These are phyloP conservation scores for Andrena hattorfiana DNA, from an alignment of 2,888 invertebrate species.

Conservation along the genomic window DNA sequence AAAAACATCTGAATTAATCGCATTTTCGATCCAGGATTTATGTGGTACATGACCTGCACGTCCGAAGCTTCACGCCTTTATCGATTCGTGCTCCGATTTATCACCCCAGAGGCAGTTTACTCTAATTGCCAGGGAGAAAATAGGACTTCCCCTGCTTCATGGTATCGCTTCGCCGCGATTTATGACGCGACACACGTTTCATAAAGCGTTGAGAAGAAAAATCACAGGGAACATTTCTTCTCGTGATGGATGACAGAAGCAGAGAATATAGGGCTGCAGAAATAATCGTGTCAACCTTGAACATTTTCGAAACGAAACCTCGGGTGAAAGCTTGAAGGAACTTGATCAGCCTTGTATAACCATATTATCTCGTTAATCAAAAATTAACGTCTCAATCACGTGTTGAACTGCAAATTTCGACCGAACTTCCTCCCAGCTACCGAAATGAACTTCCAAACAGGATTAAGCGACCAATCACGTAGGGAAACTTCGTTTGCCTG, in stretches of 20 bases:
- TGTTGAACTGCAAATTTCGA: slow-evolving; percentile 12
- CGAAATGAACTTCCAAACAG: slow-evolving; percentile 29
- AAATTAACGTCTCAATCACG: neutral
- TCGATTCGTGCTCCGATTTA: slow-evolving; percentile 9
- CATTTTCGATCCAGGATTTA: slow-evolving; percentile 9
- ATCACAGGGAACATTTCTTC: neutral
- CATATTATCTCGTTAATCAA: slow-evolving; percentile 6
- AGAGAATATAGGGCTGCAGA: neutral
- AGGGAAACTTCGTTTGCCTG: slow-evolving; percentile 16
- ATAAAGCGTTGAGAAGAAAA: slow-evolving; percentile 2
- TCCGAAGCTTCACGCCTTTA: neutral
- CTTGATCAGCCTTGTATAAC: neutral
- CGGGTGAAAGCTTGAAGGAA: neutral
- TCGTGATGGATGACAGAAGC: neutral
- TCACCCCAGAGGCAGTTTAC: slow-evolving; percentile 1
- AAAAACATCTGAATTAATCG: neutral
- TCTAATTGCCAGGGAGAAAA: slow-evolving; percentile 20
- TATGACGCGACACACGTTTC: slow-evolving; percentile 18
- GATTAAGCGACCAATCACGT: slow-evolving; percentile 38
- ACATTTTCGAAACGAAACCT: too few species aligned
- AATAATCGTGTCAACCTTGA: neutral
- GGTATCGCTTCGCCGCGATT: slow-evolving; percentile 5
- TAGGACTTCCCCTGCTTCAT: neutral
- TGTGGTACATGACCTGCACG: slow-evolving; percentile 1
- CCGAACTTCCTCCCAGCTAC: neutral